These are phyloP conservation scores for Spisula subtruncata DNA, from an alignment of 2,888 invertebrate species.

Conservation along the genomic window DNA sequence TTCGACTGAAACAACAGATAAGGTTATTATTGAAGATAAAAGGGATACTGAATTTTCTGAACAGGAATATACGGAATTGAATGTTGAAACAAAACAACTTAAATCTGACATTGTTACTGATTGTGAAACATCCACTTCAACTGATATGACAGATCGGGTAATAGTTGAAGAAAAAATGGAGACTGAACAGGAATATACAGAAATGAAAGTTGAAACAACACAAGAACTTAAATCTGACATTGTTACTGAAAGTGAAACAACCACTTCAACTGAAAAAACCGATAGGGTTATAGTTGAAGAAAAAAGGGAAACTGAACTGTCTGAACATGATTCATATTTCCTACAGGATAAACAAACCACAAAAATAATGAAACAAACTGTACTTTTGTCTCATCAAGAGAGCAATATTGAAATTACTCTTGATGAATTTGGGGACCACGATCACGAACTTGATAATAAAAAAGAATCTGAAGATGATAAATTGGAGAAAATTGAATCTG, in stretches of 20 bases:
- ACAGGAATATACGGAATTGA: too few relatives aligned
- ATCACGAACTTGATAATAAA: conserved; percentile 39
- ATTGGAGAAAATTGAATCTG: background rate
- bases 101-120: too few relatives aligned
- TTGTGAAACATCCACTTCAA: too few relatives aligned
- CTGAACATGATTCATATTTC: conserved; percentile 54
- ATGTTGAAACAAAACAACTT: too few relatives aligned
- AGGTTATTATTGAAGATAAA: too few relatives aligned
- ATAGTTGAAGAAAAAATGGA: too few relatives aligned
- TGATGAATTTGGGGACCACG: conserved; percentile 67
- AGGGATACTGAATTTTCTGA: too few relatives aligned
- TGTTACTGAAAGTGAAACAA: conserved; percentile 18
- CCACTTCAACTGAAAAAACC: background rate
- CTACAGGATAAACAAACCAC: conserved; percentile 38
- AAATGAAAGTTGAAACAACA: too few relatives aligned
- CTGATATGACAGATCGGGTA: too few relatives aligned
- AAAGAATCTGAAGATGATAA: background rate
- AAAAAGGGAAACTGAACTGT: conserved; percentile 22
- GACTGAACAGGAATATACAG: too few relatives aligned
- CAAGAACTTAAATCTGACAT: background rate
- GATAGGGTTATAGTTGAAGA: conserved; percentile 26
- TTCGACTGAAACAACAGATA: too few relatives aligned
- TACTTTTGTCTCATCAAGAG: conserved; percentile 68
- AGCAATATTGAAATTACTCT: conserved; percentile 72
- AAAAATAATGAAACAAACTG: conserved; percentile 58